phyloP scores from a whole-genome alignment of 2,113 vertebrate genomes.

The Xiphorhynchus elegans region DNA sequence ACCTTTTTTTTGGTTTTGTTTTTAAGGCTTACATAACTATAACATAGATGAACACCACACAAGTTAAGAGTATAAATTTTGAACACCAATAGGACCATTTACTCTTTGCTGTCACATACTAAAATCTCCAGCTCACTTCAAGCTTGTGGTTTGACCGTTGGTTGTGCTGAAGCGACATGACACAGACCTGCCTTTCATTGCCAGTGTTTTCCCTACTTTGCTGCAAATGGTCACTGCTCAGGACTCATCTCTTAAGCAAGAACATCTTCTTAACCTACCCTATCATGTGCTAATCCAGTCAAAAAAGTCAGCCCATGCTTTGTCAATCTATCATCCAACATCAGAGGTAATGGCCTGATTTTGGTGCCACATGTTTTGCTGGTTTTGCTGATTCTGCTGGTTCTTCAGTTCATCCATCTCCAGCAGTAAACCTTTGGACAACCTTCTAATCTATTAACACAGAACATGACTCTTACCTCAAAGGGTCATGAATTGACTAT shows the following conservation, averaged over 20 bases:
- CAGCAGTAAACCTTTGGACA: background rate
- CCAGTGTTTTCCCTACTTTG: accelerated
- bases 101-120: background rate
- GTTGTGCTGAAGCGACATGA: background rate
- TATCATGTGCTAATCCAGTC: background rate
- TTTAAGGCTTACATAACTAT: accelerated
- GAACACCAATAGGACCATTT: background rate
- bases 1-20: background rate
- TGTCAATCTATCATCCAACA: background rate
- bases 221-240: background rate
- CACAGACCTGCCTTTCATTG: background rate
- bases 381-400: background rate
- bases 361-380: background rate
- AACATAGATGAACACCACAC: background rate
- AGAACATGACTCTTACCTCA: background rate
- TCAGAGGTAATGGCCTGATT: background rate
- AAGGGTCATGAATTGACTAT: background rate
- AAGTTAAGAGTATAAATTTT: background rate
- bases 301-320: background rate
- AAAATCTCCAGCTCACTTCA: background rate
- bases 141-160: background rate
- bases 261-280: background rate
- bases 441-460: background rate
- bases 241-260: background rate
- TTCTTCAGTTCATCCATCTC: background rate